These are phyloP conservation scores for Anser brachyrhynchus DNA, from an alignment of 2,113 vertebrate genomes.

Conservation along the genomic window DNA sequence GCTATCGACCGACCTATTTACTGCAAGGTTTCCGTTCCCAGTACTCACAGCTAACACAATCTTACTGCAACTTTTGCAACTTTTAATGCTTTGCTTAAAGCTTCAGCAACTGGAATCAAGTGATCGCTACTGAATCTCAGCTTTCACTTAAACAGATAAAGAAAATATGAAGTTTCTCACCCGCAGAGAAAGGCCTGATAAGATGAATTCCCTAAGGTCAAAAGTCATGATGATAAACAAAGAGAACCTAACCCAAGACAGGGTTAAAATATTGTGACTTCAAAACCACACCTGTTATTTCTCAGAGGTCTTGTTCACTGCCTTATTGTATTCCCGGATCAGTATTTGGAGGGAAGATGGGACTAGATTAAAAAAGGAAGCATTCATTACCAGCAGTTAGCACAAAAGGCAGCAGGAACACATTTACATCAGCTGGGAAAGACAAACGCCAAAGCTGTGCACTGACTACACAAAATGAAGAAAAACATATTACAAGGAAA, in stretches of 20 bases:
- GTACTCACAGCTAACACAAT: background rate
- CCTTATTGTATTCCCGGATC: background rate
- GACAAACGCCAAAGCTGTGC: background rate
- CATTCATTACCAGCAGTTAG: background rate
- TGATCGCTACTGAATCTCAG: background rate
- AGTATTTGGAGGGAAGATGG: background rate
- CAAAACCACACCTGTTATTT: background rate
- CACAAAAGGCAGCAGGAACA: background rate
- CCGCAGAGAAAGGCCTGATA: background rate
- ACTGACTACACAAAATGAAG: background rate
- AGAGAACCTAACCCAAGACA: background rate
- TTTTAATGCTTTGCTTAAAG: background rate
- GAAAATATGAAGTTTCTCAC: background rate
- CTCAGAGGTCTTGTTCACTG: background rate
- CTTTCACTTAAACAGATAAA: constrained; percentile 2
- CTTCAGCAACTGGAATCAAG: background rate
- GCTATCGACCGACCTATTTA: background rate
- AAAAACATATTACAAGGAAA: background rate
- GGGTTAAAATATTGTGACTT: background rate
- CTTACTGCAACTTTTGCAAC: background rate
- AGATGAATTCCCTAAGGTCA: background rate
- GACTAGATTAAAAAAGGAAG: background rate
- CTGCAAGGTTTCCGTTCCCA: constrained; percentile 42
- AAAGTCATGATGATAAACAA: background rate
- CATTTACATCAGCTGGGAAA: background rate